Evolutionary conservation across 2,113 vertebrate genomes (phyloP), one percentile per base, ranked within the genome.

Genomic region (Motacilla alba): DNA sequence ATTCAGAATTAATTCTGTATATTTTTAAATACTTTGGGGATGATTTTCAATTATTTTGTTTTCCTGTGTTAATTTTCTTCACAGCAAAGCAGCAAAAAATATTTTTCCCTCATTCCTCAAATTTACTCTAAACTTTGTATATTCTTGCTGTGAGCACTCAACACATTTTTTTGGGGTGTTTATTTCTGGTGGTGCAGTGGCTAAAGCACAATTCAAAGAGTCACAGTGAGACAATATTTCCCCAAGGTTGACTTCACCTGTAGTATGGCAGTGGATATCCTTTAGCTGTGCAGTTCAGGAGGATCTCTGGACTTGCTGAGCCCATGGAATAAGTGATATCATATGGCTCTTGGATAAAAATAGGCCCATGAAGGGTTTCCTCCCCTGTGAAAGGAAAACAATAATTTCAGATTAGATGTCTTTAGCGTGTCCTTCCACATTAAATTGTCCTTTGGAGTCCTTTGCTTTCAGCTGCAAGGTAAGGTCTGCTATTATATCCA

Each of bases 331-430:
- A 98, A 92, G 97, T 97, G 60, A 97, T 96, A 97, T 99, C 99
- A 72, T 98, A 89, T 15, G 99, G 98, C 95, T 99, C 98, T 95
- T 99, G 98, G 63, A 98, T 98, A 95, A 99, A 99, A 96, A 98
- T 83, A 59, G 98, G 98, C 49, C 98, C 98, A 13, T 98, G 98
- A 37, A 97, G 96, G n/a, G 92, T 97, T 62, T 97, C 97, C 89
- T 94, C 95, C 81, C 98, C 98, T 99, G 98, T 12, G 15, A 77
- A 95, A 91, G 84, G 73, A 95, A 94, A 96, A 89, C 63, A 93
- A 28, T 77, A 73, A 79, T 91, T 93, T 81, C 49, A 92, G 39
- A 79, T 86, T 46, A 83, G 78, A 4, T 31, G 55, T 76, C 52
- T 86, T 62, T 13, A 75, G 44, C 0, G 0, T 64, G 60, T 83